phyloP scores from a whole-genome alignment of 1,140 invertebrate species.

The Euborellia annulipes region DNA sequence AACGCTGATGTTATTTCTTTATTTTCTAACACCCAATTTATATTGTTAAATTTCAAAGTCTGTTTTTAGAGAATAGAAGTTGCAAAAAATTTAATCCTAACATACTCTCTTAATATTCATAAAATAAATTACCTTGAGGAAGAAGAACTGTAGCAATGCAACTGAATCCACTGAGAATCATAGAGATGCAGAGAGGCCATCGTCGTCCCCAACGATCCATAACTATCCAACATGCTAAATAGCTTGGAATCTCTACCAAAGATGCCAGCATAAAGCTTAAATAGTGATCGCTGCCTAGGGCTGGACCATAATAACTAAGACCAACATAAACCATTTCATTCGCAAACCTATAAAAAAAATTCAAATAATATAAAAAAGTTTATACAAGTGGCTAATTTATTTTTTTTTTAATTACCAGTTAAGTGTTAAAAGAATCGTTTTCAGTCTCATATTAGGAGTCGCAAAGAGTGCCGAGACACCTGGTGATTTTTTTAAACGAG shows the following conservation, averaged over 20 bases:
- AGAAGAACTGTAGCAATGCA: slow-evolving; percentile 68
- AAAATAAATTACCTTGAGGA: slow-evolving; percentile 39
- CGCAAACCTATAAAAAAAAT: slow-evolving; percentile 33
- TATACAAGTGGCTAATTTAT: background rate
- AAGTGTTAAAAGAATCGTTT: slow-evolving; percentile 39
- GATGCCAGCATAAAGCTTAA: slow-evolving; percentile 73
- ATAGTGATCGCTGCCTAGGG: slow-evolving; percentile 67
- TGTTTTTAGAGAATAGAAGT: too few relatives aligned
- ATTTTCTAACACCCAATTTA: too few relatives aligned
- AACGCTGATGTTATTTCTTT: too few relatives aligned
- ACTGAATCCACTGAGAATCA: slow-evolving; percentile 63
- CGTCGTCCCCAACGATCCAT: slow-evolving; percentile 69
- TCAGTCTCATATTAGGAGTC: slow-evolving; percentile 72
- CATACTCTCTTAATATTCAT: slow-evolving; percentile 8
- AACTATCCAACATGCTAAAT: slow-evolving; percentile 63
- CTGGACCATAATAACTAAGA: slow-evolving; percentile 70
- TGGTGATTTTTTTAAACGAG: slow-evolving; percentile 37
- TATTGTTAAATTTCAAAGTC: too few relatives aligned
- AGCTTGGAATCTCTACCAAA: slow-evolving; percentile 69
- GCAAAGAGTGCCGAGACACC: slow-evolving; percentile 55
- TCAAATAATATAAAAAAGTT: background rate
- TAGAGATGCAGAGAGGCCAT: slow-evolving; percentile 67
- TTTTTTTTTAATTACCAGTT: slow-evolving; percentile 32
- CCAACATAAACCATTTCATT: slow-evolving; percentile 73
- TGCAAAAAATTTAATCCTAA: background rate